phyloP scores from a whole-genome alignment of 2,797 vertebrate genomes.

The Peromyscus attwateri region DNA sequence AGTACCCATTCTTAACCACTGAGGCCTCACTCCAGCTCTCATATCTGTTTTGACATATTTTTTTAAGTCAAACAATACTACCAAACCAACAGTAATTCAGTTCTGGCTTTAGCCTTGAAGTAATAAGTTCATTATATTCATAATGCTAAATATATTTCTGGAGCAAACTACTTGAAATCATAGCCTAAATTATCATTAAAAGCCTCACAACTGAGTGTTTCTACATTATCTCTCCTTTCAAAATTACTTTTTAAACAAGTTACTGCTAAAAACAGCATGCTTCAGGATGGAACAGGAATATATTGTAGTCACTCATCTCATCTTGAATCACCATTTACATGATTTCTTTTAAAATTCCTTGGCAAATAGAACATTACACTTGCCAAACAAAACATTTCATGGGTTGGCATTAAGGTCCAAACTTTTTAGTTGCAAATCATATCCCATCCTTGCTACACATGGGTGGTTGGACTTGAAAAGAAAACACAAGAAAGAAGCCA shows the following conservation, averaged over 20 bases:
- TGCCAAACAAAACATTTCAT: background rate
- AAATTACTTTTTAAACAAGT: constrained; percentile 17
- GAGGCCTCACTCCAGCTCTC: background rate
- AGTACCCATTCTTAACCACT: background rate
- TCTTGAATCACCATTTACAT: background rate
- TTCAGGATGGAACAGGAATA: background rate
- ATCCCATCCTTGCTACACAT: background rate
- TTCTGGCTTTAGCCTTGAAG: background rate
- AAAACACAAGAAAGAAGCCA: background rate
- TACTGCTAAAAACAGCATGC: background rate
- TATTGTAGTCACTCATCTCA: background rate
- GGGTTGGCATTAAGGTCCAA: background rate
- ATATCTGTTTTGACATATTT: background rate
- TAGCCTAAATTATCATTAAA: background rate
- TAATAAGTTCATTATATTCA: background rate
- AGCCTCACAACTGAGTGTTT: background rate
- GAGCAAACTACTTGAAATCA: constrained; percentile 13
- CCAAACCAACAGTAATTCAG: background rate
- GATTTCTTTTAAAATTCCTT: background rate
- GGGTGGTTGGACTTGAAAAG: background rate
- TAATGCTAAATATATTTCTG: background rate
- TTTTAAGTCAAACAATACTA: background rate
- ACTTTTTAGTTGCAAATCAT: background rate
- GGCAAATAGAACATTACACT: background rate
- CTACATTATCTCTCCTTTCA: background rate